Conservation (phyloP, 2,888 invertebrate species). For the Lasioglossum malachurum region DNA sequence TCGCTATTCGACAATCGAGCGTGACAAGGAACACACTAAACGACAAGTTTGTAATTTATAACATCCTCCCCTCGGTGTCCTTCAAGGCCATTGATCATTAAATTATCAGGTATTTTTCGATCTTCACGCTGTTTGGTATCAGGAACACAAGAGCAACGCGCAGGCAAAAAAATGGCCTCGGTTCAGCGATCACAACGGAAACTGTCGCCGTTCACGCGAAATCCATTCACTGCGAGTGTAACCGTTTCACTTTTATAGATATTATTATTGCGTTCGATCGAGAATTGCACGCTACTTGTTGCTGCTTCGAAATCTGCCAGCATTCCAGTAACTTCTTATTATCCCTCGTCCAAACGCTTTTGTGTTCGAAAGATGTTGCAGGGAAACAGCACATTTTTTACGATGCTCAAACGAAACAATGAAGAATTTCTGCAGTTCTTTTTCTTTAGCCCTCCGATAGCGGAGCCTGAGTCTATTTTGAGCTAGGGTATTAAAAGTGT, state of each 20-base stretch:
- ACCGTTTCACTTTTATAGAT: constrained; percentile 62
- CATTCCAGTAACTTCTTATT: neutral
- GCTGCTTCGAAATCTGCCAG: neutral
- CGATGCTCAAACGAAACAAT: neutral
- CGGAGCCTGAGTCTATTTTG: too few species aligned
- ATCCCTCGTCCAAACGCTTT: neutral
- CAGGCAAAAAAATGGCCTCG: constrained; percentile 46
- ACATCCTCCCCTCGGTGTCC: constrained; percentile 13
- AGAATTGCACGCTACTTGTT: neutral
- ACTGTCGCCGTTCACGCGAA: constrained; percentile 58
- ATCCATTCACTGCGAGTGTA: constrained; percentile 60
- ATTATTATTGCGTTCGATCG: constrained; percentile 26
- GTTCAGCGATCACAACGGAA: constrained; percentile 62
- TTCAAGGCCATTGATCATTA: constrained; percentile 28
- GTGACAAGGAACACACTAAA: constrained; percentile 10
- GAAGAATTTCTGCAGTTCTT: too few species aligned
- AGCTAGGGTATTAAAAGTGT: too few species aligned
- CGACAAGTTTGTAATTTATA: constrained; percentile 30
- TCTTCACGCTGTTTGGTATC: constrained; percentile 31
- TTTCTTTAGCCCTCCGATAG: too few species aligned
- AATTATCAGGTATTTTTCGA: constrained; percentile 21
- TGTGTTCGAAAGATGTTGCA: neutral
- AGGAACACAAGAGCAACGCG: constrained; percentile 50
- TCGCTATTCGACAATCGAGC: neutral
- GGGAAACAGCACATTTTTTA: neutral